These are phyloP conservation scores for Tretioscincus oriximinensis DNA, from an alignment of 2,113 vertebrate genomes.

Conservation along the genomic window DNA sequence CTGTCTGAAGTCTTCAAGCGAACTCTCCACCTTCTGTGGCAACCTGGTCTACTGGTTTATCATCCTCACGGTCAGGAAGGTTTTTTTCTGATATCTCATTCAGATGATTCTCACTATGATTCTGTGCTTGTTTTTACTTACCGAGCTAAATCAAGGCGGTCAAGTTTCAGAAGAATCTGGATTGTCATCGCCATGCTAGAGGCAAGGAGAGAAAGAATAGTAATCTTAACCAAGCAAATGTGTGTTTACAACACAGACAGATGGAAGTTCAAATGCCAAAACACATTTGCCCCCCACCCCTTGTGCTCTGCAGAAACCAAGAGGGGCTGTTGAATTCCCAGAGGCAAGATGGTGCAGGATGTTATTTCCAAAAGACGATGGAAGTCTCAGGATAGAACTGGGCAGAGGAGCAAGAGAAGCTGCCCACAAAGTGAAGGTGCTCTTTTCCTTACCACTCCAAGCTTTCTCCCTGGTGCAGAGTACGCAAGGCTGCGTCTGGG, in stretches of 20 bases:
- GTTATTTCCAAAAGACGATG: not conserved
- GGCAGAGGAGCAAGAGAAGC: not conserved
- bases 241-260: no score
- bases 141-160: conserved; percentile 93
- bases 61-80: no score
- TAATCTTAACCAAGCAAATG: no score
- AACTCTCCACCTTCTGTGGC: no score
- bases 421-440: no score
- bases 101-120: no score
- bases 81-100: no score
- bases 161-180: conserved; percentile 89
- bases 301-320: no score
- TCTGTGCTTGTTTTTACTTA: conserved; percentile 52
- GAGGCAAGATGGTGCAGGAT: not conserved
- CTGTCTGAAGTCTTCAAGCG: no score
- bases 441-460: conserved; percentile 83
- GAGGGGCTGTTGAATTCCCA: not conserved
- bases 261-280: no score
- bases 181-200: conserved; percentile 89
- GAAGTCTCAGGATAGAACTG: not conserved
- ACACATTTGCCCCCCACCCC: no score
- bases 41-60: no score
- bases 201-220: not conserved
- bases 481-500: conserved; percentile 82
- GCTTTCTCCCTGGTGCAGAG: conserved; percentile 91